Evolutionary conservation across 92 coral and sea anemone genomes (phyloP).

Genomic region (Desmophyllum pertusum): DNA sequence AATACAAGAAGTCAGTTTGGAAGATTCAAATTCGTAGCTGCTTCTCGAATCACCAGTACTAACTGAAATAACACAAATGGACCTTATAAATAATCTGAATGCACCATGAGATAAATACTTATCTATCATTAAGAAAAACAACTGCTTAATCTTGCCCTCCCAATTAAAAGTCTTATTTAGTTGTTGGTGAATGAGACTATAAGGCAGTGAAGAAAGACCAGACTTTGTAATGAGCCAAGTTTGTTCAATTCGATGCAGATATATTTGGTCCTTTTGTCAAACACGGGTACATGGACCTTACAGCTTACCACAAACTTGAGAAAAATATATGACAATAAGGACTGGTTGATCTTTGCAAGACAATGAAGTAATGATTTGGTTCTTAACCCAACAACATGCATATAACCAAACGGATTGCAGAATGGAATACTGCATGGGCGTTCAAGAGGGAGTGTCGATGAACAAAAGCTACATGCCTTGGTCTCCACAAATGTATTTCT

Average conservation of each 20-base stretch:
- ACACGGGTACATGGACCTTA: background rate
- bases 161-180: background rate
- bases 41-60: background rate
- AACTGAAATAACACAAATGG: background rate
- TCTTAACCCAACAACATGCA: background rate
- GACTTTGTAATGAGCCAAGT: background rate
- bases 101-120: background rate
- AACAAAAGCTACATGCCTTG: background rate
- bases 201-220: background rate
- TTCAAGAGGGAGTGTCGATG: too few species aligned
- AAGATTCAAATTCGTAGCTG: background rate
- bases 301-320: background rate
- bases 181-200: background rate
- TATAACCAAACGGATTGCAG: background rate
- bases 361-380: background rate
- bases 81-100: background rate
- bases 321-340: background rate
- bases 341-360: background rate
- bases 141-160: background rate
- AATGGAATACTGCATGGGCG: background rate
- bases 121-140: background rate
- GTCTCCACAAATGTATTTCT: background rate
- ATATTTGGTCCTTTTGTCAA: background rate
- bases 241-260: background rate
- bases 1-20: background rate